Evolutionary conservation across 1,140 invertebrate genomes (phyloP), one percentile per base, ranked within the genome.

Genomic region (Eumaeus atala): DNA sequence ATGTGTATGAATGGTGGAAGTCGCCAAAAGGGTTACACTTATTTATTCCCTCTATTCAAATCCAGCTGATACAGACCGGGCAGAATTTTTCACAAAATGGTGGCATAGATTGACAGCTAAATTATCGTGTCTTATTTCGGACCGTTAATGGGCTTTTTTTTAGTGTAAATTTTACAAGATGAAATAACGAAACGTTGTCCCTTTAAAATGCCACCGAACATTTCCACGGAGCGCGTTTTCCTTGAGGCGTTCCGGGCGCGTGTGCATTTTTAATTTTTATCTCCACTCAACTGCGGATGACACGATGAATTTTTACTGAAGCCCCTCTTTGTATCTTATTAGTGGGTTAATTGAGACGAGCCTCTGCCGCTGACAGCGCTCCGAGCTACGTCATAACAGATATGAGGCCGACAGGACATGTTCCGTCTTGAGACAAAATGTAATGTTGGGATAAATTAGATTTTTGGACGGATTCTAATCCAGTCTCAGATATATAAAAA

Each of bases 211-310:
- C 68, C 48, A 76, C 56, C 57, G 66, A 55, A 55, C 54, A 60
- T 74, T 71, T 66, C 48, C 59, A 66, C 61, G 69, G 55, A 70
- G 61, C 74, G 74, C 69, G 66, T 76, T 77, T 83, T 80, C 72
- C 78, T 79, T 77, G 70, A 78, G 73, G 73, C 68, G 56, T 62
- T 54, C 56, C 60, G 52, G 61, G 54, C 64, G 64, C 62, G 76
- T 79, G 76, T 82, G 73, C 76, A 76, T 82, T 76, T 79, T 82
- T 74, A 79, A 78, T 76, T 76, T 81, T 78, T 73, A 81, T 70
- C 64, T 56, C 68, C 68, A 61, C 64, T 61, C 64, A 58, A 51
- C 59, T 53, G 65, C 62, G 65, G 73, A 76, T 77, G 78, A 74
- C 77, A 65, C 59, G 59, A 52, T 79, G 73, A 79, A 82, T 79